Percentiles rank a stretch among this genome's conserved stretches.
Evolutionary conservation across 2,797 vertebrate genomes (phyloP).

Genomic region (Bryconaethiops microstoma): DNA sequence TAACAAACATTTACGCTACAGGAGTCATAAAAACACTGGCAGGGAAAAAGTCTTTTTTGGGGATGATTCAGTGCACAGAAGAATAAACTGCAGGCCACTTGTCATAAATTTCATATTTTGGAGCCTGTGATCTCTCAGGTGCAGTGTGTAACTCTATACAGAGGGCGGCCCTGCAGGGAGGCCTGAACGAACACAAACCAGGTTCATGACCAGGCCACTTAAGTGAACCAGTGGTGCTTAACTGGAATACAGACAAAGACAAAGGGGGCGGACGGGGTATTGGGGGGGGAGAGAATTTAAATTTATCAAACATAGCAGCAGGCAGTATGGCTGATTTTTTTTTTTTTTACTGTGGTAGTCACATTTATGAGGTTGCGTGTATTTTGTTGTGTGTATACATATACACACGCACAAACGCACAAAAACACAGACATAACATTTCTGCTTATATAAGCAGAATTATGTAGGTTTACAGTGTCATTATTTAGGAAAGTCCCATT

Average conservation of each 20-base stretch:
- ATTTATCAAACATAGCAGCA: too few relatives aligned
- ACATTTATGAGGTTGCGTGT: too few relatives aligned
- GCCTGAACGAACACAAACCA: neutral
- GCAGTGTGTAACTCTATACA: slow-evolving; percentile 19
- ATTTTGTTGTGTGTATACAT: too few relatives aligned
- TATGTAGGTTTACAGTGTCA: too few relatives aligned
- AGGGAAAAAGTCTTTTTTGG: neutral
- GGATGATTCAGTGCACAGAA: slow-evolving; percentile 13
- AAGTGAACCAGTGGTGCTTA: neutral
- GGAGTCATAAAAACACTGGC: slow-evolving; percentile 5
- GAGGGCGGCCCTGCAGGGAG: neutral
- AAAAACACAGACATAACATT: too few relatives aligned
- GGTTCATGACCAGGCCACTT: neutral
- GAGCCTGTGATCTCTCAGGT: slow-evolving; percentile 18
- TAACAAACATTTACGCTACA: slow-evolving; percentile 2
- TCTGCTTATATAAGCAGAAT: too few relatives aligned
- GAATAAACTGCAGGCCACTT: neutral
- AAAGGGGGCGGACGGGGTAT: too few relatives aligned
- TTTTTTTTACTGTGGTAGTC: too few relatives aligned
- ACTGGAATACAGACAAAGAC: neutral
- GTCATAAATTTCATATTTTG: slow-evolving; percentile 18
- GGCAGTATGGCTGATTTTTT: too few relatives aligned
- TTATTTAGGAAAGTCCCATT: too few relatives aligned
- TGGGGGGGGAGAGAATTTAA: neutral
- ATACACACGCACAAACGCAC: too few relatives aligned